phyloP scores from a whole-genome alignment of 1,140 invertebrate species.

The Leptinotarsa texana region DNA sequence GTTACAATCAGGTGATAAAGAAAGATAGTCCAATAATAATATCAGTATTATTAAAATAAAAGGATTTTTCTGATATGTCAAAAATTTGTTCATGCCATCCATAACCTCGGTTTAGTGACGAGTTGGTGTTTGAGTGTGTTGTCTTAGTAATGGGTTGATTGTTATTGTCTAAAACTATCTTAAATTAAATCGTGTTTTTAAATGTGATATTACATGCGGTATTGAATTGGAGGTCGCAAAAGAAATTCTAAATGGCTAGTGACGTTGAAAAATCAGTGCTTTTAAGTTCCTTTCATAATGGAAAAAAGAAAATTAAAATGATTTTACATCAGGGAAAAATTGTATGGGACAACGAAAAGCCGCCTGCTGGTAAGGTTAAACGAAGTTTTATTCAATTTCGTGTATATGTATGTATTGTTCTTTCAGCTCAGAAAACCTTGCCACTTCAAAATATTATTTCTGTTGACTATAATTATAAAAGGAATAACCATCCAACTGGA shows the following conservation, averaged over 20 bases:
- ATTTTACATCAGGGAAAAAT: conserved; percentile 67
- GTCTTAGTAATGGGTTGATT: too few relatives aligned
- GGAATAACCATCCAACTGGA: conserved; percentile 40
- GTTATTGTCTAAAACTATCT: too few relatives aligned
- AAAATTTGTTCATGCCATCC: too few relatives aligned
- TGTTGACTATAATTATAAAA: conserved; percentile 58
- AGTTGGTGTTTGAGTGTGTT: too few relatives aligned
- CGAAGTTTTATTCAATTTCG: conserved; percentile 31
- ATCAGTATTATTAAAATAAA: too few relatives aligned
- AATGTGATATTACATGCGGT: background rate
- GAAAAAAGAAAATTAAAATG: conserved; percentile 67
- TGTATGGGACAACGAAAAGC: conserved; percentile 66
- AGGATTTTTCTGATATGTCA: too few relatives aligned
- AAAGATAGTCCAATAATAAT: too few relatives aligned
- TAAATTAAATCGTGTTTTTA: too few relatives aligned
- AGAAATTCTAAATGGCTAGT: conserved; percentile 21
- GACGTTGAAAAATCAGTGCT: conserved; percentile 57
- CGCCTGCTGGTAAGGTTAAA: conserved; percentile 57
- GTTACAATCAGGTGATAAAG: too few relatives aligned
- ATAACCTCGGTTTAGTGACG: too few relatives aligned
- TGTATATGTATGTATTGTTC: background rate
- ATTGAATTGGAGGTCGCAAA: background rate
- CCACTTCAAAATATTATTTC: conserved; percentile 61
- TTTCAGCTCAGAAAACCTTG: conserved; percentile 59
- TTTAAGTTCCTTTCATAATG: conserved; percentile 65